Conservation (phyloP, 2,888 invertebrate genomes). For the Xestia c-nigrum region DNA sequence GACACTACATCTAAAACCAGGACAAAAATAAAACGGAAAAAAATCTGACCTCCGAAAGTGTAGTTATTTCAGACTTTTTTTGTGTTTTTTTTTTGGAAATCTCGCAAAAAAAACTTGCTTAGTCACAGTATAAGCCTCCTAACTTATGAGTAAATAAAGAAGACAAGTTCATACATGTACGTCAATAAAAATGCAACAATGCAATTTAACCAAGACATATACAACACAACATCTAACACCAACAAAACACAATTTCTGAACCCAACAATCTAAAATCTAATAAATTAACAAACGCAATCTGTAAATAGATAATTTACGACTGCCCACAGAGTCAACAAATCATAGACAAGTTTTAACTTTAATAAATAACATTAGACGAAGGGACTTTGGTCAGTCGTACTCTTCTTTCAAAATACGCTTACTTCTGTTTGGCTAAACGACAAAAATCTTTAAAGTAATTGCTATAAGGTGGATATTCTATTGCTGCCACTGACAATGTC, state of each 20-base stretch:
- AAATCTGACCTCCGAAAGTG: no score
- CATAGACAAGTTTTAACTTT: constrained; percentile 54
- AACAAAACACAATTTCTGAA: constrained; percentile 35
- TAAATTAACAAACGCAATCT: constrained; percentile 59
- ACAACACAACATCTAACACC: constrained; percentile 1
- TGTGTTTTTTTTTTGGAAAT: no score
- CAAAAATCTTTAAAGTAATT: background rate
- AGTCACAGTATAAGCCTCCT: no score
- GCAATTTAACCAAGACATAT: background rate
- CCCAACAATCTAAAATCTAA: constrained; percentile 38
- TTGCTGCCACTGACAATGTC: background rate
- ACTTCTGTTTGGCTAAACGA: background rate
- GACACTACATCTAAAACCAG: no score
- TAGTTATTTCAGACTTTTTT: no score
- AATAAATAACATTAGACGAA: constrained; percentile 63
- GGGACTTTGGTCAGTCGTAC: constrained; percentile 72
- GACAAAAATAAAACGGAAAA: no score
- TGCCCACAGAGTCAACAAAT: constrained; percentile 55
- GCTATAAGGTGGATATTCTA: background rate
- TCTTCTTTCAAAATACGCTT: background rate
- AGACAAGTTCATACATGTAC: no score
- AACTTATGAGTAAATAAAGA: no score
- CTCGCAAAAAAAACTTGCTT: no score
- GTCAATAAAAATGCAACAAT: background rate
- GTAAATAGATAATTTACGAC: constrained; percentile 65